Evolutionary conservation across 2,797 vertebrate genomes (phyloP), one percentile per base, ranked within the genome.

Genomic region (Euphonia xanthogaster): DNA sequence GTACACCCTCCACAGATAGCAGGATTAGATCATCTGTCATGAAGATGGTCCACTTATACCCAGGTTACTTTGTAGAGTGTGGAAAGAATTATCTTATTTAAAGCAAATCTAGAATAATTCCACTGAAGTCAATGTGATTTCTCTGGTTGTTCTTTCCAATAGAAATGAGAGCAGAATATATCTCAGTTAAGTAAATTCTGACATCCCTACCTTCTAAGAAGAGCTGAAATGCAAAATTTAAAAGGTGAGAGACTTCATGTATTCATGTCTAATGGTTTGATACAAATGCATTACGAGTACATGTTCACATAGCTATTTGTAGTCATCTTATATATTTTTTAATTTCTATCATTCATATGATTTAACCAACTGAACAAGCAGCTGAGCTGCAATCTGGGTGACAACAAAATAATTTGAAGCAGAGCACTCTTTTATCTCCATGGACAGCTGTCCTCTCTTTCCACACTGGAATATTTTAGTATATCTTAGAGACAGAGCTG

Each of bases 231-330:
- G 48, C 33, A 93, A 60, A 75, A 94, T 94, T 79, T 84, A 88
- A 93, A 96, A 96, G 77, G 72, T 94, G 94, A 96, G 37, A 77
- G 33, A 39, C 33, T 95, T 97, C 96, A 94, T 79, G 83, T 88
- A 91, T 94, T 83, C 66, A 58, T 94, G 47, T 93, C 66, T 97
- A 97, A 97, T 97, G 93, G 74, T 74, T 76, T 96, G 96, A 96
- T 97, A 95, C 71, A 97, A 97, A 97, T 88, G 21, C 5, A 18
- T 25, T 30, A 10, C 0, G 0, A 39, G 7, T 31, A 17, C 14
- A 27, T 40, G 6, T 45, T 57, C 66, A 93, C 21, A 27, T 47
- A 87, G 72, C 60, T 87, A 80, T 62, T 93, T 78, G 9, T 86
- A 95, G 97, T 95, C 79, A 91, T 97, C 95, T 96, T 94, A 92